Evolutionary conservation across 2,797 vertebrate genomes (phyloP).

Genomic region (Trachurus trachurus): DNA sequence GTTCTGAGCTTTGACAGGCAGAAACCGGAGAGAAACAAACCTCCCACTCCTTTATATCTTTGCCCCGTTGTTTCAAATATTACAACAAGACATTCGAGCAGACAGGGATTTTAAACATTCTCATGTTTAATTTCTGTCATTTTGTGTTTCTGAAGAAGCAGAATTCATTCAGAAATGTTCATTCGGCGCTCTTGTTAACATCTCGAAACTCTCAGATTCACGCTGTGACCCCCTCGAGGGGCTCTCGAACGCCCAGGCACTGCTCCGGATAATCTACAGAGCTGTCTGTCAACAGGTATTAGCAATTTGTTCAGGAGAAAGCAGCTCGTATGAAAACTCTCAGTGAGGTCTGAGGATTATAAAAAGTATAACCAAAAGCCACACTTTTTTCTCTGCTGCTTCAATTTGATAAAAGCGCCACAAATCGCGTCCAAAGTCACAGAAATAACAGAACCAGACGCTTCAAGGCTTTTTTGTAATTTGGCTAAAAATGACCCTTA

Average conservation of each 20-base stretch:
- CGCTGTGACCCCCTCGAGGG: not conserved
- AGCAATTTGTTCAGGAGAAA: not conserved
- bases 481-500: not conserved
- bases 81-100: not conserved
- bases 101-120: not conserved
- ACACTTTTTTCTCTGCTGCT: not conserved
- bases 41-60: too few species aligned
- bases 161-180: not conserved
- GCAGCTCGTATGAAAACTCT: not conserved
- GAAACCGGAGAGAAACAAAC: not conserved
- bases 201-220: not conserved
- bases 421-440: conserved; percentile 1
- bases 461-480: not conserved
- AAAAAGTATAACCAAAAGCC: not conserved
- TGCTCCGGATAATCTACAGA: not conserved
- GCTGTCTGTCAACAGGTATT: not conserved
- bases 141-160: not conserved
- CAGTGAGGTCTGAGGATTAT: not conserved
- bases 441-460: conserved; percentile 1
- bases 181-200: not conserved
- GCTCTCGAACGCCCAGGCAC: not conserved
- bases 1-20: not conserved
- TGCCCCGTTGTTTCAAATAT: not conserved
- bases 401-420: not conserved
- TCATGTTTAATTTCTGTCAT: not conserved